A percentile compares a stretch with the other conserved stretches of the same genome.
Conservation (phyloP, 2,797 vertebrate species). For the Lutjanus argentimaculatus region DNA sequence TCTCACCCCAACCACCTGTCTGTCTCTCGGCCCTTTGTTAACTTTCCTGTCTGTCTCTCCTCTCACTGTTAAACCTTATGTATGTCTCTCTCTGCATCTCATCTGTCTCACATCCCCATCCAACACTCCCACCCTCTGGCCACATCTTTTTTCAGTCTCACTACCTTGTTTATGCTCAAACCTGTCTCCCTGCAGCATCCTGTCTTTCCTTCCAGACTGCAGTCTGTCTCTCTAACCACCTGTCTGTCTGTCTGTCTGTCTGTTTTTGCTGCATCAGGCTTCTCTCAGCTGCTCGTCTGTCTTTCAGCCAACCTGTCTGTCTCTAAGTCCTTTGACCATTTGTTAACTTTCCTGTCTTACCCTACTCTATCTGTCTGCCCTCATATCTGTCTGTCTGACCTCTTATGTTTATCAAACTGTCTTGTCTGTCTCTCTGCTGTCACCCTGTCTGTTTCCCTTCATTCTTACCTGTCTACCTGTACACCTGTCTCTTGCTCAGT, state of each 20-base stretch:
- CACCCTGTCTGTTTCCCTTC: neutral
- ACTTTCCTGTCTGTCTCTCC: no score
- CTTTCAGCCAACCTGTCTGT: neutral
- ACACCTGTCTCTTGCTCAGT: no score
- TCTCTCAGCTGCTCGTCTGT: neutral
- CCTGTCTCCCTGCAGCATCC: neutral
- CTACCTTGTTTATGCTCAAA: neutral
- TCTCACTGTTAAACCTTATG: no score
- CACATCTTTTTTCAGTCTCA: neutral
- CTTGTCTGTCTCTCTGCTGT: neutral
- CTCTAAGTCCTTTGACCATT: neutral
- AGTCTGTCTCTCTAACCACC: neutral
- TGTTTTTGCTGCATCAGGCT: conserved; percentile 4
- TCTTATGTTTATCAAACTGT: neutral
- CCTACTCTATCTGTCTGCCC: neutral
- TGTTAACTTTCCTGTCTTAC: neutral
- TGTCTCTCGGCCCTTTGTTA: no score
- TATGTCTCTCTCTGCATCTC: no score
- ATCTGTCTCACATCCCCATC: neutral
- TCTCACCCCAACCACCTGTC: no score
- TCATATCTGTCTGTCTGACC: neutral
- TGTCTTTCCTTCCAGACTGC: neutral
- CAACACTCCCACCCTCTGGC: neutral
- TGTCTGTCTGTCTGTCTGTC: conserved; percentile 12
- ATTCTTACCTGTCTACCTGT: no score